Conservation (phyloP, 2,888 invertebrate species). For the Serripes groenlandicus region DNA sequence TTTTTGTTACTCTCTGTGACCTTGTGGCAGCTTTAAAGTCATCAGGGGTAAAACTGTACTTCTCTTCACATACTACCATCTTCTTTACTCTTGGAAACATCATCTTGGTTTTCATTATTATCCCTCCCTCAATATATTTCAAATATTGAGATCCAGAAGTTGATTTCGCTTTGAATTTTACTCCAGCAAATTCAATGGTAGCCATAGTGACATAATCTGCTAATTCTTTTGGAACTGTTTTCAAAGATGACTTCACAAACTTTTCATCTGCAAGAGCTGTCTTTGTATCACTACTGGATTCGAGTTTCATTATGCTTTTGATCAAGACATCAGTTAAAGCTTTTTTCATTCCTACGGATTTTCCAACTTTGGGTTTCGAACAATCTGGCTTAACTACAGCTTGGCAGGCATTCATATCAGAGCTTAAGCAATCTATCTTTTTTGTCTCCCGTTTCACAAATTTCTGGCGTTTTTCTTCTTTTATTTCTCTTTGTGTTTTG, state of each 20-base stretch:
- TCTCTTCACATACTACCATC: conserved; percentile 37
- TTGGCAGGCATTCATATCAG: conserved; percentile 4
- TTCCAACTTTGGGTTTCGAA: background rate
- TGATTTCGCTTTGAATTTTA: background rate
- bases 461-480: background rate
- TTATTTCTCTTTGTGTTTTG: background rate
- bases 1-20: background rate
- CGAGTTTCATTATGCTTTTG: background rate
- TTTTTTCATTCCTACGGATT: background rate
- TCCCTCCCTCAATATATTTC: conserved; percentile 15
- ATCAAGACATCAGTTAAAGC: background rate
- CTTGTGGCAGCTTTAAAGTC: conserved; percentile 7
- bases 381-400: conserved; percentile 1
- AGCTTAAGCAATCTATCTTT: background rate
- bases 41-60: conserved; percentile 44
- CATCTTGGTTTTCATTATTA: background rate
- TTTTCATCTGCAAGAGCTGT: background rate
- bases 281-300: no score
- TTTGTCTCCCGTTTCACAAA: background rate
- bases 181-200: conserved; percentile 7
- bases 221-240: background rate
- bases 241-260: background rate
- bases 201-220: background rate
- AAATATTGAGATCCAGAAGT: background rate
- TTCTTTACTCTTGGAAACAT: conserved; percentile 14